A percentile compares a stretch with the other conserved stretches of the same genome.
Evolutionary conservation across 2,888 invertebrate genomes (phyloP).

Genomic region (Heliconius aoede): DNA sequence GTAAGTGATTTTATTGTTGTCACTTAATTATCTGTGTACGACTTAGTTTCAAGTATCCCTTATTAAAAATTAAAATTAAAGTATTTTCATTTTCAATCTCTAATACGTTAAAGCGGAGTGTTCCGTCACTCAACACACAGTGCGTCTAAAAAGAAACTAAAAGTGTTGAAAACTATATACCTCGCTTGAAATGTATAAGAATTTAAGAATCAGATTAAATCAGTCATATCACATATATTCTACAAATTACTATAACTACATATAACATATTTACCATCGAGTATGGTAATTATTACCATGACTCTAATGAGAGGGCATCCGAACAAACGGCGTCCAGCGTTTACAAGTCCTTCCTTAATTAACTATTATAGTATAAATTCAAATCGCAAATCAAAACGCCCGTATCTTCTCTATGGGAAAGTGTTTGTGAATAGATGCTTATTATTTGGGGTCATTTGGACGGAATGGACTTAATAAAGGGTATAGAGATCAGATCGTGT

Average conservation of each 20-base stretch:
- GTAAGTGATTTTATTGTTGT: constrained; percentile 45
- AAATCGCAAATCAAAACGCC: constrained; percentile 80
- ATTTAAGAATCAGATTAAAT: background rate
- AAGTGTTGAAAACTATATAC: background rate
- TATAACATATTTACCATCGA: background rate
- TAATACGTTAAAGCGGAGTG: background rate
- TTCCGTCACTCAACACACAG: background rate
- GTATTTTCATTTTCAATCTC: background rate
- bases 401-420: constrained; percentile 81
- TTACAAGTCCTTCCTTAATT: constrained; percentile 69
- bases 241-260: background rate
- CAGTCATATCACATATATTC: background rate
- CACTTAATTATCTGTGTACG: background rate
- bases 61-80: background rate
- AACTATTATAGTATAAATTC: constrained; percentile 66
- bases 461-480: constrained; percentile 68
- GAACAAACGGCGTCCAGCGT: constrained; percentile 60
- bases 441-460: constrained; percentile 80
- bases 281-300: constrained; percentile 10
- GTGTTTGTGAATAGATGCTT: constrained; percentile 77
- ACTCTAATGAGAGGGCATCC: constrained; percentile 56
- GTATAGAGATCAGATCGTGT: constrained; percentile 52
- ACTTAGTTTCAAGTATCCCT: too few relatives aligned
- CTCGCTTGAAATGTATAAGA: background rate
- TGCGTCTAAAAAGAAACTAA: background rate